Evolutionary conservation across 2,113 vertebrate genomes (phyloP).

Genomic region (Chlamydotis undulata): DNA sequence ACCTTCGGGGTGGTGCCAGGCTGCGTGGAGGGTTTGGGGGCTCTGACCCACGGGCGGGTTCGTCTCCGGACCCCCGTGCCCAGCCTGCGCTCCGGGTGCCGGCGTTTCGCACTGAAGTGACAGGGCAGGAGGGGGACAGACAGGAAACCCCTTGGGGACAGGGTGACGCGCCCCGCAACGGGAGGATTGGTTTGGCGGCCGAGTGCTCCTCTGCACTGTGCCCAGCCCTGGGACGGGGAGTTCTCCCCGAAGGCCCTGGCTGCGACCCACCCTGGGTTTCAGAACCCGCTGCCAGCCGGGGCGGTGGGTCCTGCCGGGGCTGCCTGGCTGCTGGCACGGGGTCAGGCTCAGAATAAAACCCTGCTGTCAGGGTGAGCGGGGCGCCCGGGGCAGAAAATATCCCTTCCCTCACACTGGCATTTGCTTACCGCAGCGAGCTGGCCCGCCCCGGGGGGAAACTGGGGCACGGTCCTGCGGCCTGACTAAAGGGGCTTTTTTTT

Average conservation of each 20-base stretch:
- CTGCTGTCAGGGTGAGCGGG: not conserved
- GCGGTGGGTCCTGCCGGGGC: not conserved
- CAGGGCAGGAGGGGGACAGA: not conserved
- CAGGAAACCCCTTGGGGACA: not conserved
- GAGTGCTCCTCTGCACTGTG: fast-evolving
- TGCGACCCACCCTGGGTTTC: not conserved
- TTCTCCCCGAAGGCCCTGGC: fast-evolving
- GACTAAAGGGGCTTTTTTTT: slow-evolving; percentile 36
- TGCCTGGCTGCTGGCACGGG: not conserved
- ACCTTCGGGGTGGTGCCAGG: not conserved
- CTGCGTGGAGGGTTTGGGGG: not conserved
- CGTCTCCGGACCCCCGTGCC: fast-evolving
- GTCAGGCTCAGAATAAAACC: slow-evolving; percentile 64
- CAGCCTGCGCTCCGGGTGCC: not conserved
- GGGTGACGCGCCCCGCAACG: fast-evolving
- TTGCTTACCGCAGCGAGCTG: not conserved
- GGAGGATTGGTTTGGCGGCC: not conserved
- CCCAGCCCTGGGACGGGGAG: not conserved
- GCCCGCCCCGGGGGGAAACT: fast-evolving
- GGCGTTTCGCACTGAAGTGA: fast-evolving
- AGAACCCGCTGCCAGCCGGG: not conserved
- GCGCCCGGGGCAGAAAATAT: slow-evolving; percentile 6
- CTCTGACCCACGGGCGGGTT: not conserved
- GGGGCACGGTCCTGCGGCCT: not conserved
- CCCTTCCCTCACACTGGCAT: slow-evolving; percentile 28